phyloP scores from a whole-genome alignment of 1,140 invertebrate genomes.

The Goniozus legneri region DNA sequence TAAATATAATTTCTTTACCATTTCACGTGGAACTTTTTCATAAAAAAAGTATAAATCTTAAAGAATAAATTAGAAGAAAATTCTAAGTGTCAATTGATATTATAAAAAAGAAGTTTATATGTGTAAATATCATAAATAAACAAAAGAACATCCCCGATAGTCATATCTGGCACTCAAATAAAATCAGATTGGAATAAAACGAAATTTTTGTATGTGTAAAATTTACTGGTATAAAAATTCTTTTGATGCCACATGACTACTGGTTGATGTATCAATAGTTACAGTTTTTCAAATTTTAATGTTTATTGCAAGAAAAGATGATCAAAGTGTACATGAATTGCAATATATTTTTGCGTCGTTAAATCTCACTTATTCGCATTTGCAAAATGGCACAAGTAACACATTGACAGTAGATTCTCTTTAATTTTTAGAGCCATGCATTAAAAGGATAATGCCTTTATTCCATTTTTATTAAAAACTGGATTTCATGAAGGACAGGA shows the following conservation, averaged over 20 bases:
- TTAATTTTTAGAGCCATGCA: constrained; percentile 30
- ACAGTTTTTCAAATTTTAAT: constrained; percentile 36
- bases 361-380: constrained; percentile 15
- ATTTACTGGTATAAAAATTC: too few species aligned
- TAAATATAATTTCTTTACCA: not conserved
- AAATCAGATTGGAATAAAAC: too few species aligned
- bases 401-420: constrained; percentile 35
- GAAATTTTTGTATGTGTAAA: too few species aligned
- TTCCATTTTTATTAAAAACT: constrained; percentile 35
- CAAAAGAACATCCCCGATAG: constrained; percentile 48
- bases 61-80: not conserved
- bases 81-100: too few species aligned
- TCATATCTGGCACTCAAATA: constrained; percentile 49
- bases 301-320: constrained; percentile 46
- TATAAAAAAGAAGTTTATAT: constrained; percentile 37
- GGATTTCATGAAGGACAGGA: constrained; percentile 42
- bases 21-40: not conserved
- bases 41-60: constrained; percentile 9
- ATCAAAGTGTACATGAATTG: constrained; percentile 37
- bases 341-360: constrained; percentile 18
- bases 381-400: constrained; percentile 30
- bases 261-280: constrained; percentile 39
- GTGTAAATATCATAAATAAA: constrained; percentile 42
- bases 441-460: constrained; percentile 23
- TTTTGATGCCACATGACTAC: constrained; percentile 49